phyloP scores from a whole-genome alignment of 2,113 vertebrate species.

The Rana temporaria region DNA sequence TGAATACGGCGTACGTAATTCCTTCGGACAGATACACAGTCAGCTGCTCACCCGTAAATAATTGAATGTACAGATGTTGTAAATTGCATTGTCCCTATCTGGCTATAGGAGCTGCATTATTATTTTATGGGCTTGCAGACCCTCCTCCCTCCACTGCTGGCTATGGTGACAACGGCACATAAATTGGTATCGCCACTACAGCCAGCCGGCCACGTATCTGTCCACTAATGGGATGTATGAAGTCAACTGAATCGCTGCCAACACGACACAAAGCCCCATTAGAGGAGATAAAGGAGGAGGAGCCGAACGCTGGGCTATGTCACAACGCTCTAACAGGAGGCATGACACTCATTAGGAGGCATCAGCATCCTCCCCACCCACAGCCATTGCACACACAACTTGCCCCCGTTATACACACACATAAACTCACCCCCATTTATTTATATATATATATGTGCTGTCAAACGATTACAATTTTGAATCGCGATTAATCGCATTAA shows the following conservation, averaged over 20 bases:
- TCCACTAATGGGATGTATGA: not conserved
- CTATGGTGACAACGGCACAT: not conserved
- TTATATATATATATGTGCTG: too few relatives aligned
- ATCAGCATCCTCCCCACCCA: not conserved
- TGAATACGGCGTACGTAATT: not conserved
- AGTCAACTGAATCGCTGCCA: not conserved
- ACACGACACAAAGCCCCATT: not conserved
- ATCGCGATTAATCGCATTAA: too few relatives aligned
- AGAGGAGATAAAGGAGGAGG: not conserved
- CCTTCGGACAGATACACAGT: not conserved
- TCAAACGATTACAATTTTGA: too few relatives aligned
- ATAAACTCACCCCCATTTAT: too few relatives aligned
- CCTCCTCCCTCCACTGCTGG: not conserved
- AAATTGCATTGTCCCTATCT: not conserved
- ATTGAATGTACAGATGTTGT: not conserved
- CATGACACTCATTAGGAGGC: not conserved
- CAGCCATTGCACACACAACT: not conserved
- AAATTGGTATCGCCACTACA: not conserved
- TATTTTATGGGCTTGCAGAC: not conserved
- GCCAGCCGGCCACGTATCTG: not conserved
- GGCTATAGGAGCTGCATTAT: not conserved
- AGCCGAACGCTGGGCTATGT: not conserved
- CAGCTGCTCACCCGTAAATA: not conserved
- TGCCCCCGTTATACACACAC: too few relatives aligned
- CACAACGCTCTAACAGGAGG: not conserved